Evolutionary conservation across 2,797 vertebrate species (phyloP).

Genomic region (Dryobates pubescens): DNA sequence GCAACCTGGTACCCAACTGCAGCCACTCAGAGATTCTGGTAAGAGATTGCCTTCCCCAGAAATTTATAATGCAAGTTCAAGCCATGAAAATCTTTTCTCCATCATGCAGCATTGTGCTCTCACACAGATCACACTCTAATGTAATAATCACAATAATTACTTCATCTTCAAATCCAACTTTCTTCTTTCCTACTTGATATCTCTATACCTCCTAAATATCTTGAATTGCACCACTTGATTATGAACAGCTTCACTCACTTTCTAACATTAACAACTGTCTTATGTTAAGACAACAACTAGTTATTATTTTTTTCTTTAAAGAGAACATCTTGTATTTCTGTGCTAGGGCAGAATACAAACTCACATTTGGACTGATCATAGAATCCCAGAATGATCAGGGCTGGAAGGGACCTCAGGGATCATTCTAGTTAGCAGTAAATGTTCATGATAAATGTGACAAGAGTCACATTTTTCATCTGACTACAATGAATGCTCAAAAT

Average conservation of each 20-base stretch:
- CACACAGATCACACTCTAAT: constrained; percentile 35
- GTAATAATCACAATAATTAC: constrained; percentile 37
- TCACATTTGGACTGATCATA: neutral
- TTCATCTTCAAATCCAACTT: constrained; percentile 11
- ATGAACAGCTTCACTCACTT: neutral
- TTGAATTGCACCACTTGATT: neutral
- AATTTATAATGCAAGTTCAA: constrained; percentile 48
- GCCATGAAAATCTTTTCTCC: constrained; percentile 34
- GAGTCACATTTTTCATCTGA: neutral
- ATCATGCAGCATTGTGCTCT: constrained; percentile 7
- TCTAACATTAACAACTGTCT: neutral
- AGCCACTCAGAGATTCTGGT: constrained; percentile 74
- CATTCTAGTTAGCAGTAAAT: too few relatives aligned
- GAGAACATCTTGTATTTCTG: neutral
- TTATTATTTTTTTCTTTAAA: neutral
- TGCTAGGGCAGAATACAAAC: neutral
- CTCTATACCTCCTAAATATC: neutral
- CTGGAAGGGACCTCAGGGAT: too few relatives aligned
- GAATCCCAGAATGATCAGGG: too few relatives aligned
- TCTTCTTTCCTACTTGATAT: constrained; percentile 16
- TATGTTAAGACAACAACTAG: neutral
- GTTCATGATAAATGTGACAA: neutral
- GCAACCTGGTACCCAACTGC: constrained; percentile 81
- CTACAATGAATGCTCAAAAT: neutral
- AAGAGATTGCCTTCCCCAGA: constrained; percentile 53